Base-by-base conservation (phyloP, 2,888 invertebrate genomes). In the Beris chalybata region DNA sequence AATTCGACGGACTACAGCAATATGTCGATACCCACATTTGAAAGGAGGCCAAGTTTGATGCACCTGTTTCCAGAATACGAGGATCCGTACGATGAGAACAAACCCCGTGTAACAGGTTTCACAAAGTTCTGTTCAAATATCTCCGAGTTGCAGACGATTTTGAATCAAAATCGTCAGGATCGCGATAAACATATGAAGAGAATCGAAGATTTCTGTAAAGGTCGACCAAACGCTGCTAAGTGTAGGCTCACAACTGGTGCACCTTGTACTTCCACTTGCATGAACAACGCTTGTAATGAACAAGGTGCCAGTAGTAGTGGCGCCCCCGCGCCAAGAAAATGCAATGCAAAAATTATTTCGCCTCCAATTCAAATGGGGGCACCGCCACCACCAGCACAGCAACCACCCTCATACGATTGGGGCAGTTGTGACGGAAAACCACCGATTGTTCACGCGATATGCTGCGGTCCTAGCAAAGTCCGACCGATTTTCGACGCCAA, bases 391-490 rank as follows among this genome's bases (percentile, higher is more conserved):
- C 22, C 22, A 3, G 22, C 22, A 22, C 3, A 1, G 3, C 22
- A 22, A 22, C 22, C 22, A 22, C 22, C 22, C 22, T 22, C 22
- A 2, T 22, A 22, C 22, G 22, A 22, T 22, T 22, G 22, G 22
- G 22, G 22, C 22, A 15, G 6, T 4, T 11, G 4, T 29, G 30
- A 1, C 15, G 29, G 11, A 15, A 53, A 5, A 22, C 29, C 53
- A 2, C 53, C 15, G 30, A 13, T 7, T 9, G 54, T 32, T 1
- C 11, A 55, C 7, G 32, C 54, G 4, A 31, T 55, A 13, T 55
- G 54, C 38, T 55, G 54, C n/a, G 54, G 54, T 32, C 54, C 54
- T 3, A 55, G 54, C n/a, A 55, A 55, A 30, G 13, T 55, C 4
- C 54, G 54, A 6, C 54, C 54, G 12, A 55, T 55, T 12, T 55